phyloP scores from a whole-genome alignment of 2,113 vertebrate species.

The Aldabrachelys gigantea region DNA sequence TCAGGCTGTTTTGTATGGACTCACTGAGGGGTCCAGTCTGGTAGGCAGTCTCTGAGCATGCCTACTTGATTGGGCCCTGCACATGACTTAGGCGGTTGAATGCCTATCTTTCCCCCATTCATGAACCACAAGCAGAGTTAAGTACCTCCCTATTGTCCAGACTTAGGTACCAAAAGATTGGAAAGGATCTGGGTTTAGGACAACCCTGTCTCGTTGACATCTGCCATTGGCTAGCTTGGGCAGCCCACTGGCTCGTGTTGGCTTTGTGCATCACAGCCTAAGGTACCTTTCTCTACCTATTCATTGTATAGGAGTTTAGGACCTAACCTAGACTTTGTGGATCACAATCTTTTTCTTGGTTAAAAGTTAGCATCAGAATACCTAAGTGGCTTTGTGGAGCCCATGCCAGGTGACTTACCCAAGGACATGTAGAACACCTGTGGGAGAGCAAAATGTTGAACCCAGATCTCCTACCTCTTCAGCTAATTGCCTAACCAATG shows the following conservation, averaged over 20 bases:
- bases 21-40: too few species aligned
- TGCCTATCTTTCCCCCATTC: not conserved
- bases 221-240: not conserved
- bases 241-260: not conserved
- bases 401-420: not conserved
- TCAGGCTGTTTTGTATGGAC: too few species aligned
- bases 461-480: not conserved
- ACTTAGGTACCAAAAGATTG: not conserved
- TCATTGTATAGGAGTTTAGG: not conserved
- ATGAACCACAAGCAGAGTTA: not conserved
- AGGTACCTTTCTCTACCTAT: not conserved
- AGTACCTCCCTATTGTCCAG: not conserved
- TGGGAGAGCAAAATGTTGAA: not conserved
- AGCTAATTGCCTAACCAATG: not conserved
- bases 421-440: not conserved
- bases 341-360: not conserved
- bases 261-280: not conserved
- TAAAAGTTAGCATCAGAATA: not conserved
- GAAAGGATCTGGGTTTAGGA: not conserved
- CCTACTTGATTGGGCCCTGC: not conserved
- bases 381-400: not conserved
- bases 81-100: not conserved
- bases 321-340: not conserved
- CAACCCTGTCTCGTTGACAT: not conserved
- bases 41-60: not conserved